Evolutionary conservation across 2,113 vertebrate genomes (phyloP).

Genomic region (Nerophis ophidion): DNA sequence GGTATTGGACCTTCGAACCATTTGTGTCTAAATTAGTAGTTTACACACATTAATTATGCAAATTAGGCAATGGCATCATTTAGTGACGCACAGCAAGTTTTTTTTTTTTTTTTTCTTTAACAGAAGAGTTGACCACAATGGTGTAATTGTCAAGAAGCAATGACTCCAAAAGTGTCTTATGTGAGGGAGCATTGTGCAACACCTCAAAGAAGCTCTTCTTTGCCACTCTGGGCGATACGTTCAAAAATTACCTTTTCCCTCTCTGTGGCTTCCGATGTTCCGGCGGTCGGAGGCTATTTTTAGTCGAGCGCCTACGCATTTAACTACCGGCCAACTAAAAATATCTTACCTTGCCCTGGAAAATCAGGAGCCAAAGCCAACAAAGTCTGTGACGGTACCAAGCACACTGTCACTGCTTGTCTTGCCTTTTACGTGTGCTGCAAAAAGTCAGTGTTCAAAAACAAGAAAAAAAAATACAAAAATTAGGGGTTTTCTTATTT

Average conservation of each 20-base stretch:
- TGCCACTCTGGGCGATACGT: constrained; percentile 48
- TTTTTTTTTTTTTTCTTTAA: neutral
- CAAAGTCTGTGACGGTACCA: constrained; percentile 54
- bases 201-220: constrained; percentile 56
- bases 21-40: no score
- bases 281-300: constrained; percentile 65
- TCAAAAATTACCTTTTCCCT: constrained; percentile 59
- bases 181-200: constrained; percentile 36
- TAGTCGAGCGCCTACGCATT: constrained; percentile 65
- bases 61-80: no score
- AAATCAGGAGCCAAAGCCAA: constrained; percentile 71
- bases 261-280: constrained; percentile 66
- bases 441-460: no score
- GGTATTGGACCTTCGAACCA: no score
- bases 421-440: no score
- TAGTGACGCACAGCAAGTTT: no score
- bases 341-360: constrained; percentile 59
- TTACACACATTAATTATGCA: no score
- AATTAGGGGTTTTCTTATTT: no score
- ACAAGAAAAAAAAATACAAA: no score
- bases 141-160: neutral
- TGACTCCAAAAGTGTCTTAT: constrained; percentile 22
- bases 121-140: no score
- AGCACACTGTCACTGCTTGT: constrained; percentile 35
- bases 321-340: constrained; percentile 69